A percentile compares a stretch with the other conserved stretches of the same genome.
Conservation (phyloP, 2,888 invertebrate species). For the Amphipoea oculea region DNA sequence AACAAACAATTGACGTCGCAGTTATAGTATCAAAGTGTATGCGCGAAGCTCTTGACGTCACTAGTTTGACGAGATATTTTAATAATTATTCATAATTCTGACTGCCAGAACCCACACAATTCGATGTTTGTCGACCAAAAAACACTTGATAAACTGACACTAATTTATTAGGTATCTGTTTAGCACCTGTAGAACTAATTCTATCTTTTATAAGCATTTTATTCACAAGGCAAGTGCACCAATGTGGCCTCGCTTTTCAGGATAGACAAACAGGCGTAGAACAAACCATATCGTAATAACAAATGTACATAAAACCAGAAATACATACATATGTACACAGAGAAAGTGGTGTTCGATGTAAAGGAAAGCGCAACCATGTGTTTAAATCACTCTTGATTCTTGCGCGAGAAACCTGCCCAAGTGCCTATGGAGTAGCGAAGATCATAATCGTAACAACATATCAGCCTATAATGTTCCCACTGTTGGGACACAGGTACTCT, state of each 20-base stretch:
- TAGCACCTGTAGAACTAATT: background rate
- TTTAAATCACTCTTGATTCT: conserved; percentile 50
- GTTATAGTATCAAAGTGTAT: background rate
- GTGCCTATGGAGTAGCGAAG: conserved; percentile 10
- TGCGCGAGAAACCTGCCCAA: conserved; percentile 48
- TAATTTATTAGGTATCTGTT: background rate
- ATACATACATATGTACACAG: conserved; percentile 26
- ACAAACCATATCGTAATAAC: background rate
- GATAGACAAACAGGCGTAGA: background rate
- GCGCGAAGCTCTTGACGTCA: background rate
- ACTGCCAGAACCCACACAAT: background rate
- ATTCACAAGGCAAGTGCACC: background rate
- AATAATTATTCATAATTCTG: background rate
- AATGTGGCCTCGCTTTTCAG: background rate
- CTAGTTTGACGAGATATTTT: background rate
- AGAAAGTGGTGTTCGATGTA: conserved; percentile 56
- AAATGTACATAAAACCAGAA: conserved; percentile 21
- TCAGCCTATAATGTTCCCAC: too few relatives aligned
- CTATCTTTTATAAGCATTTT: too few relatives aligned
- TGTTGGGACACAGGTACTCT: too few relatives aligned
- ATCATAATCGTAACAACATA: too few relatives aligned
- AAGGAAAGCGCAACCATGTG: conserved; percentile 51
- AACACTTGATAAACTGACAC: background rate
- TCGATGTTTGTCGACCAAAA: background rate
- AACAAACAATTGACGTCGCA: conserved; percentile 13